Conservation (phyloP, 2,113 vertebrate species). For the Glaucidium brasilianum region DNA sequence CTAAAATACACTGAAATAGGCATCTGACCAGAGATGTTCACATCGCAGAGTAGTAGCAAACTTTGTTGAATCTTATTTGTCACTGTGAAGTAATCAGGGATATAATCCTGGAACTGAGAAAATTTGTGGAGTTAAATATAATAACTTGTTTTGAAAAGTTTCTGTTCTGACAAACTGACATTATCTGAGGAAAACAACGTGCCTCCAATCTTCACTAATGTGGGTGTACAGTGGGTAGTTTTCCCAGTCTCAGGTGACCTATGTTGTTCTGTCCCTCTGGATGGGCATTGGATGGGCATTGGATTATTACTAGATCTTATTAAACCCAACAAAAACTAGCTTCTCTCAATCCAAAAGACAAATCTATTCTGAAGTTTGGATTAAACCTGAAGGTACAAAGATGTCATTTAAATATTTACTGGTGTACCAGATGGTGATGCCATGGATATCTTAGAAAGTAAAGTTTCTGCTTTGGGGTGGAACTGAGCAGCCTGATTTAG, state of each 20-base stretch:
- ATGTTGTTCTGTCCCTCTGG: not conserved
- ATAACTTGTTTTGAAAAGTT: not conserved
- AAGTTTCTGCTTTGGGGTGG: not conserved
- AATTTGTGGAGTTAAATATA: not conserved
- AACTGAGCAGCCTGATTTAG: not conserved
- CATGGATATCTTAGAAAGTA: not conserved
- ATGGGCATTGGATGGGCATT: not conserved
- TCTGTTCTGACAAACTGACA: not conserved
- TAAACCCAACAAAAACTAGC: not conserved
- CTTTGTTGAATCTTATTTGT: not conserved
- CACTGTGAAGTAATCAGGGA: not conserved
- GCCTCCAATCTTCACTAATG: not conserved
- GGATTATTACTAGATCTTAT: not conserved
- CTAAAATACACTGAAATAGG: not conserved
- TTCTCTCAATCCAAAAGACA: not conserved
- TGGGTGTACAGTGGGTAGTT: not conserved
- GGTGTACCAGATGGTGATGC: not conserved
- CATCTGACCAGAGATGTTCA: not conserved
- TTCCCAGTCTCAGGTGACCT: not conserved
- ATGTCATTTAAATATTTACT: not conserved
- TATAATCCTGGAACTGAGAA: not conserved
- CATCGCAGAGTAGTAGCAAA: not conserved
- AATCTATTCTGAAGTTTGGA: not conserved
- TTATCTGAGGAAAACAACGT: not conserved
- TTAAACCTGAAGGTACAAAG: not conserved